These are phyloP conservation scores for Poecile atricapillus DNA, from an alignment of 2,113 vertebrate species.

Conservation along the genomic window DNA sequence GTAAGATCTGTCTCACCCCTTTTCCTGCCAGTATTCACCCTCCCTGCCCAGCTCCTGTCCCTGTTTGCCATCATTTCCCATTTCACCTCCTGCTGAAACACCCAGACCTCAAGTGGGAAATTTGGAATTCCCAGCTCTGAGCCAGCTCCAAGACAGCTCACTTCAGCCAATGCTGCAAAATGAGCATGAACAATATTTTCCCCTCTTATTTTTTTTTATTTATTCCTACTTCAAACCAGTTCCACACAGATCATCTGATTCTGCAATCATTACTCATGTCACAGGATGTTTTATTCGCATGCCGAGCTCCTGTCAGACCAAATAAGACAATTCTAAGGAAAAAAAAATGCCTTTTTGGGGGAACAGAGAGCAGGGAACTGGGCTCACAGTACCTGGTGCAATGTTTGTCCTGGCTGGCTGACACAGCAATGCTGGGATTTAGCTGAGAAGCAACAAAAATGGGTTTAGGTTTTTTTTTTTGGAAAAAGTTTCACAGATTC, in stretches of 20 bases:
- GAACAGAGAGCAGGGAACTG: neutral
- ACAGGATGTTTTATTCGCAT: neutral
- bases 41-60: neutral
- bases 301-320: neutral
- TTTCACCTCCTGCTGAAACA: neutral
- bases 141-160: neutral
- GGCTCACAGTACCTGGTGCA: neutral
- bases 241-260: neutral
- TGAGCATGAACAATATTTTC: neutral
- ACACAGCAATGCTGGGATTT: neutral
- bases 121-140: neutral
- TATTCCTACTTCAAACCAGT: neutral
- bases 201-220: neutral
- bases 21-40: neutral
- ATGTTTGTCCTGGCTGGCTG: neutral
- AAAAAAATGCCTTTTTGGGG: neutral
- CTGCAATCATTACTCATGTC: neutral
- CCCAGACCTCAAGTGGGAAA: accelerated
- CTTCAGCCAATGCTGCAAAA: neutral
- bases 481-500: neutral
- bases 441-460: neutral
- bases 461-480: neutral
- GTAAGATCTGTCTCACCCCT: neutral
- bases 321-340: neutral
- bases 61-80: neutral